Conservation (phyloP, 1,140 invertebrate species). For the Papilio polytes region DNA sequence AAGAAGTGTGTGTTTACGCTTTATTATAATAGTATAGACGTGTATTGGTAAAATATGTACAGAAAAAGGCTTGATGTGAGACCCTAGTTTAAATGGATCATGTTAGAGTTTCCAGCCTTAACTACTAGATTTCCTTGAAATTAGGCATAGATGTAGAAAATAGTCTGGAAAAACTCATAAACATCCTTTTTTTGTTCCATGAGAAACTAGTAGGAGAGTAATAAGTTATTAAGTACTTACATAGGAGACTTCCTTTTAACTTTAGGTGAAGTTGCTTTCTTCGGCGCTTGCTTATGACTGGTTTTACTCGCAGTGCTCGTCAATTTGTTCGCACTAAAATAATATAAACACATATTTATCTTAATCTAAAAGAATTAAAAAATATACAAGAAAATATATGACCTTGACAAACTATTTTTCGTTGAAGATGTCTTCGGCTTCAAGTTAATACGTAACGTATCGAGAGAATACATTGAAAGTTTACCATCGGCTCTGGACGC, state of each 20-base stretch:
- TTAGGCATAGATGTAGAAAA: no score
- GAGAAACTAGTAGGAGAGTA: no score
- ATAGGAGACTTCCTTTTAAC: conserved; percentile 20
- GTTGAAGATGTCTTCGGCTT: conserved; percentile 50
- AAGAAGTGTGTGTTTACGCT: no score
- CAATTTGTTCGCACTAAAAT: background rate
- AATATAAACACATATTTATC: background rate
- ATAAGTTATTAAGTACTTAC: background rate
- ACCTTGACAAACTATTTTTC: conserved; percentile 53
- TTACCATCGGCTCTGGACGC: conserved; percentile 49
- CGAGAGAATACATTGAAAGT: conserved; percentile 69
- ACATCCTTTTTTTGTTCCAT: no score
- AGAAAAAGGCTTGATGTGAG: no score
- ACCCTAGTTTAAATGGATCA: no score
- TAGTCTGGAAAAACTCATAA: no score
- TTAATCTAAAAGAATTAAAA: background rate
- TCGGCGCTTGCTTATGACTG: background rate
- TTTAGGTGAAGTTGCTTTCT: conserved; percentile 36
- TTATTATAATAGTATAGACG: no score
- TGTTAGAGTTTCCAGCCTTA: no score
- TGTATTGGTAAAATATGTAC: no score
- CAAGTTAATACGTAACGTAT: conserved; percentile 47
- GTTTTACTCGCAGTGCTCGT: background rate
- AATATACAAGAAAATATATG: conserved; percentile 12
- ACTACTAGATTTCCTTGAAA: no score